Evolutionary conservation across 2,113 vertebrate species (phyloP).

Genomic region (Lasiurus borealis): DNA sequence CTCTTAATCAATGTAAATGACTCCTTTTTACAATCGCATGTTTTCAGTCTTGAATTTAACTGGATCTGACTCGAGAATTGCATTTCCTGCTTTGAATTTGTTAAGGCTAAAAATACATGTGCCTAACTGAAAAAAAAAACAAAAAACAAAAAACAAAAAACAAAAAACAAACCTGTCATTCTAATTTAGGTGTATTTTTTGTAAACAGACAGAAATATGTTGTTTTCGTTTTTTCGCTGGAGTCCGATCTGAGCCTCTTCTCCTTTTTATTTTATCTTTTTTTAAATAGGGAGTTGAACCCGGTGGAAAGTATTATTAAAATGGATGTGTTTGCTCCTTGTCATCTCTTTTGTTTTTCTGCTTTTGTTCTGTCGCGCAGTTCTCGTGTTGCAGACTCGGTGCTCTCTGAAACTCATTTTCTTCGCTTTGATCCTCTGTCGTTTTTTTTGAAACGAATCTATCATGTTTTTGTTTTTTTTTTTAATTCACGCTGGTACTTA

Average conservation of each 20-base stretch:
- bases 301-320: slow-evolving; percentile 35
- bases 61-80: slow-evolving; percentile 24
- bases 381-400: slow-evolving; percentile 40
- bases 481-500: slow-evolving; percentile 34
- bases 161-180: not conserved
- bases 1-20: slow-evolving; percentile 5
- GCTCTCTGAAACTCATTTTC: slow-evolving; percentile 55
- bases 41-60: slow-evolving; percentile 35
- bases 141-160: no score
- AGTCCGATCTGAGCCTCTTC: not conserved
- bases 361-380: slow-evolving; percentile 41
- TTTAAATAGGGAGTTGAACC: not conserved
- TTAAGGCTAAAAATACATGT: slow-evolving; percentile 25
- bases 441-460: slow-evolving; percentile 56
- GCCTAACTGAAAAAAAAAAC: not conserved
- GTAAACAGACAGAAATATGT: not conserved
- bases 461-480: no score
- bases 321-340: not conserved
- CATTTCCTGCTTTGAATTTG: slow-evolving; percentile 44
- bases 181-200: slow-evolving; percentile 24
- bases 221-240: not conserved
- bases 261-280: no score
- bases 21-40: not conserved
- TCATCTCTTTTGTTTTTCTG: slow-evolving; percentile 11
- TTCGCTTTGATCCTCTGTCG: slow-evolving; percentile 42